phyloP scores from a whole-genome alignment of 2,113 vertebrate species.

The Cricetomys ansorgei region DNA sequence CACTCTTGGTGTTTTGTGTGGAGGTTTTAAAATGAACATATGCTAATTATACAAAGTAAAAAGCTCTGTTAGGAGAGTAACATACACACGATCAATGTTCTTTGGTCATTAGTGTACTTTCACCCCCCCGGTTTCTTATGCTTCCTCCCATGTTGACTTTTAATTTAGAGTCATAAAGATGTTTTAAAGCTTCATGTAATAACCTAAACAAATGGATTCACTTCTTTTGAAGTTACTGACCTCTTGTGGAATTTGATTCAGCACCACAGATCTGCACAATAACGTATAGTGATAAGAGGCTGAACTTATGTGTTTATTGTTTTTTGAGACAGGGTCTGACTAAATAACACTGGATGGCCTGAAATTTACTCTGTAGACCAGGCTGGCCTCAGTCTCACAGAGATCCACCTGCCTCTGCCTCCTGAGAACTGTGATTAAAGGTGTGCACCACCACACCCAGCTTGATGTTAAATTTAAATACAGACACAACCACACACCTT shows the following conservation, averaged over 20 bases:
- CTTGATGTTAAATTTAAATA: neutral
- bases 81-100: no score
- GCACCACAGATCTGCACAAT: neutral
- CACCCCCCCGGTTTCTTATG: neutral
- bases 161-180: neutral
- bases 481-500: neutral
- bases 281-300: neutral
- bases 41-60: neutral
- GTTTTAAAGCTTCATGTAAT: neutral
- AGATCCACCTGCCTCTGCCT: neutral
- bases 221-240: conserved; percentile 12
- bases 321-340: neutral
- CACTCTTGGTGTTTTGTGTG: neutral
- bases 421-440: neutral
- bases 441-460: neutral
- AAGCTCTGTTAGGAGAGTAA: neutral
- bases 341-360: neutral
- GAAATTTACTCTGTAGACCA: neutral
- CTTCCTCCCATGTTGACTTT: neutral
- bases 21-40: neutral
- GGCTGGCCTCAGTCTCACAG: neutral
- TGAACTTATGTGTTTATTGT: neutral
- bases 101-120: neutral
- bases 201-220: neutral
- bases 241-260: neutral